Evolutionary conservation across 2,113 vertebrate genomes (phyloP), one percentile per base, ranked within the genome.

Genomic region (Plectropomus leopardus): DNA sequence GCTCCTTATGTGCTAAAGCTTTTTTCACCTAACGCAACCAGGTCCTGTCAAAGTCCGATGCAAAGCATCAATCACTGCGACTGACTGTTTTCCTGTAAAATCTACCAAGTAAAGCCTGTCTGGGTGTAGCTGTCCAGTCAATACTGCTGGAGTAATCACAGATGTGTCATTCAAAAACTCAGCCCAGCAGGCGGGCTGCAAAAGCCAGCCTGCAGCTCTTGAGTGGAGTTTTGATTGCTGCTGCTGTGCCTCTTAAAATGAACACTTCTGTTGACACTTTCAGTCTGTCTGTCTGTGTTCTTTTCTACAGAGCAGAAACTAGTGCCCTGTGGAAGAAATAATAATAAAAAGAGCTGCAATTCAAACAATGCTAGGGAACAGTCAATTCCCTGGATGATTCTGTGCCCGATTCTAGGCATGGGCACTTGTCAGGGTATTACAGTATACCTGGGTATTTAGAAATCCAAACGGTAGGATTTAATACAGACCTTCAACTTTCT

Each of bases 151-250:
- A 81, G 86, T 82, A 74, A 75, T 84, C 71, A 84, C 82, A 88
- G 84, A 88, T 86, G 85, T 83, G 76, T 85, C 82, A 72, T 83
- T 80, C 57, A 76, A 58, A 73, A 79, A 78, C 61, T 74, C 34
- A 42, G 65, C 61, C 54, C 19, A 17, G 28, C 69, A 28, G 51
- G 53, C 30, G 14, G 70, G 79, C 61, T 61, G 32, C 55, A 36
- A 30, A 61, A 55, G 34, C 54, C 79, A 58, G 64, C 45, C 76
- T 66, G 34, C 36, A 66, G 59, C 48, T 23, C n/a, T 47, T 5
- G 15, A 69, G 47, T 26, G 30, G 44, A 60, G 64, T 64, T 78
- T 45, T 45, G 57, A 78, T 47, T 55, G 48, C 10, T 61, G 64
- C 55, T 32, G 50, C 45, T 54, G 54, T 34, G 50, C 48, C 11